Evolutionary conservation across 2,888 invertebrate genomes (phyloP), one percentile per base, ranked within the genome.

Genomic region (Hermaeophaga mercurialis): DNA sequence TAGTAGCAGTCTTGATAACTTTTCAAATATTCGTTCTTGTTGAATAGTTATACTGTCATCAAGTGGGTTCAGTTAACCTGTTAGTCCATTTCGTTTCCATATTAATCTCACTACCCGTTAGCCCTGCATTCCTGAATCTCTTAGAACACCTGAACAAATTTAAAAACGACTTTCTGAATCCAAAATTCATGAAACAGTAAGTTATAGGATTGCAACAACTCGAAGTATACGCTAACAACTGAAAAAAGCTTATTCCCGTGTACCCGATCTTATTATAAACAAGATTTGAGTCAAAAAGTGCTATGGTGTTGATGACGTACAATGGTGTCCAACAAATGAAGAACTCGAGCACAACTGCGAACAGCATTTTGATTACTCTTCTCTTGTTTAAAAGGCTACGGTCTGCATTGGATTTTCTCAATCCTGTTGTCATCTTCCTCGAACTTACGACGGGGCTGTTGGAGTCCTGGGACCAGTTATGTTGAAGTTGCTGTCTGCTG

Each of bases 261-360:
- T 78, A 78, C 1, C 82, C 81, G 8, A 83, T 71, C 11, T 73
- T 73, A 19, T 77, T 74, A 67, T 82, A 81, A 4, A 84, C 59
- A 17, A 78, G 74, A 7, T 72, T 69, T 1, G 79, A 75, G 62
- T 82, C 79, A 67, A 83, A 82, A 14, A 82, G 73, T 14, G 80
- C 80, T 73, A 83, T 81, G 3, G 84, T 84, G 66, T 83, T 83
- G 56, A 85, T 77, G 62, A 83, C 76, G 68, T 84, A 85, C 2
- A 84, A 72, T 0, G 87, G 88, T 1, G 86, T 84, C 87, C 87
- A 88, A 71, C 86, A 88, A 46, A 86, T 78, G 74, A 88, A 88
- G 73, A 87, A 88, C 68, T 87, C 85, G n/a, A 85, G 72, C 1
- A 87, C 86, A 5, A 87, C 82, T 2, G 84, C 84, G 65, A 85